A percentile compares a stretch with the other conserved stretches of the same genome.
Evolutionary conservation across 2,888 invertebrate species (phyloP).

Genomic region (Pilophorus perplexus): DNA sequence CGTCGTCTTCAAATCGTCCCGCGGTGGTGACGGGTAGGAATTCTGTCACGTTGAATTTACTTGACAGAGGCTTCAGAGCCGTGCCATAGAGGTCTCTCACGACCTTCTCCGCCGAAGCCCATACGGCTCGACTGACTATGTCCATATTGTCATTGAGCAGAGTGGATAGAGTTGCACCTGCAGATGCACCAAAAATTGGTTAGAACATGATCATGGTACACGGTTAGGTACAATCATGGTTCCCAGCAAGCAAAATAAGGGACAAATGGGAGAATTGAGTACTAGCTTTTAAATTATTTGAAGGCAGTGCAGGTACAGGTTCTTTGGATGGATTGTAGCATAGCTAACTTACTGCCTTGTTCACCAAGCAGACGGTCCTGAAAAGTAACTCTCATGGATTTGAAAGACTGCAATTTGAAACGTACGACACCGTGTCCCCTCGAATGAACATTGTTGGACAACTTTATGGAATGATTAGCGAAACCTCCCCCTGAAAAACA

Average conservation of each 20-base stretch:
- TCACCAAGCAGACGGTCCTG: neutral
- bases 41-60: neutral
- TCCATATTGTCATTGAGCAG: neutral
- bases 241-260: no score
- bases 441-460: neutral
- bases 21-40: neutral
- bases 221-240: no score
- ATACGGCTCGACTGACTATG: neutral
- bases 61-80: slow-evolving; percentile 26
- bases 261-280: no score
- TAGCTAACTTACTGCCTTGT: slow-evolving; percentile 15
- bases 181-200: no score
- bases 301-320: no score
- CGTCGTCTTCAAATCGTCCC: no score
- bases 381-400: neutral
- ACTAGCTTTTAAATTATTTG: no score
- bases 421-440: slow-evolving; percentile 2
- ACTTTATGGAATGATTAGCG: slow-evolving; percentile 9
- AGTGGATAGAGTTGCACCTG: no score
- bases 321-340: no score
- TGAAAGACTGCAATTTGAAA: neutral
- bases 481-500: slow-evolving; percentile 7
- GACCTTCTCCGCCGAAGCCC: neutral
- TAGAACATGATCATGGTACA: no score
- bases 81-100: neutral